phyloP scores from a whole-genome alignment of 2,113 vertebrate genomes.

The Forbesichthys agassizii region DNA sequence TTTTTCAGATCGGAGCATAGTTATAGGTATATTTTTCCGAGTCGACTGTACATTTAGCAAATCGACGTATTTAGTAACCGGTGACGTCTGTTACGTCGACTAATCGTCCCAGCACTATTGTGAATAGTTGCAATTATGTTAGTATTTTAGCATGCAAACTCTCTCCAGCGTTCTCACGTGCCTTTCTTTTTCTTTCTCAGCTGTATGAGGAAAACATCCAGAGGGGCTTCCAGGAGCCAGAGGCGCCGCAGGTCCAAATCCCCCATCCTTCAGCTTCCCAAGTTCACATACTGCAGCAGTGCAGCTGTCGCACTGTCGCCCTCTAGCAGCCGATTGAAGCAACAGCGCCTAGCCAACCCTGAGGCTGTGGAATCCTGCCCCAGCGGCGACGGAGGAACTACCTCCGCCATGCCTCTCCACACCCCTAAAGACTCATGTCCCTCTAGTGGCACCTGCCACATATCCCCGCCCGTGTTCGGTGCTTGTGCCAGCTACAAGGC shows the following conservation, averaged over 20 bases:
- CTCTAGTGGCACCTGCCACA: slow-evolving; percentile 27
- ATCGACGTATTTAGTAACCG: too few relatives aligned
- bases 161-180: neutral
- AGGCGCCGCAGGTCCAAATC: slow-evolving; percentile 92
- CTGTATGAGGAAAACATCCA: slow-evolving; percentile 84
- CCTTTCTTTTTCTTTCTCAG: slow-evolving; percentile 57
- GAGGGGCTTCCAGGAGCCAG: slow-evolving; percentile 84
- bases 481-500: slow-evolving; percentile 58
- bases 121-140: neutral
- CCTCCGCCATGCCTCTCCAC: slow-evolving; percentile 44
- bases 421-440: slow-evolving; percentile 70
- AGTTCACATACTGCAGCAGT: slow-evolving; percentile 91
- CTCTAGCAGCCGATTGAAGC: slow-evolving; percentile 76
- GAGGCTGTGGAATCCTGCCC: slow-evolving; percentile 67
- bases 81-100: too few relatives aligned
- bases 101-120: too few relatives aligned
- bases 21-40: too few relatives aligned
- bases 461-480: slow-evolving; percentile 60
- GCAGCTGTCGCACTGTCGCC: slow-evolving; percentile 57
- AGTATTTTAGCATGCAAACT: neutral
- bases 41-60: too few relatives aligned
- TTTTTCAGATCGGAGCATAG: too few relatives aligned
- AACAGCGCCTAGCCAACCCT: slow-evolving; percentile 75
- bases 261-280: slow-evolving; percentile 92
- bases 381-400: neutral